These are phyloP conservation scores for Sula dactylatra DNA, from an alignment of 2,113 vertebrate species.

Conservation along the genomic window DNA sequence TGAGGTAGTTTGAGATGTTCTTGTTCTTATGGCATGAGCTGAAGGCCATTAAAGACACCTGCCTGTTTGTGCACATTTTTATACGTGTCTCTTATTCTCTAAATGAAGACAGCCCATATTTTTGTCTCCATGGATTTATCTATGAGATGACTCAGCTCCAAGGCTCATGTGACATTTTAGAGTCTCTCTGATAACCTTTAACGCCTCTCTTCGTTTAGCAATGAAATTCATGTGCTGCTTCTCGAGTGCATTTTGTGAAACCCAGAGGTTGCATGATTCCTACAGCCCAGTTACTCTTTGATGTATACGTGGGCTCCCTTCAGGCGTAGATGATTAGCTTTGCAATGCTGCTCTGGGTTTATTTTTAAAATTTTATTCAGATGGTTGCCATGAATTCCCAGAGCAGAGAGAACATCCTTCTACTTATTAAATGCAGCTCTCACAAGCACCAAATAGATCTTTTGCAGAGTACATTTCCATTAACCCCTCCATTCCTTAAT, in stretches of 20 bases:
- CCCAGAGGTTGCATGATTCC: neutral
- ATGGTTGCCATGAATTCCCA: conserved; percentile 36
- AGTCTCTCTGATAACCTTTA: neutral
- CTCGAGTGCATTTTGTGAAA: neutral
- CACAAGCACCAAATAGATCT: neutral
- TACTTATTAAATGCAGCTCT: neutral
- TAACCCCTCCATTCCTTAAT: neutral
- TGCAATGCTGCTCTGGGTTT: neutral
- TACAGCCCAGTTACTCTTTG: neutral
- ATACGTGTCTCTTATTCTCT: neutral
- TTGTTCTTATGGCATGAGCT: accelerated
- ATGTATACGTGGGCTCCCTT: neutral
- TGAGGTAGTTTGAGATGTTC: neutral
- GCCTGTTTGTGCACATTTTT: neutral
- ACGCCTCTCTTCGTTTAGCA: neutral
- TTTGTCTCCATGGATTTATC: neutral
- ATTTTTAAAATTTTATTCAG: conserved; percentile 29
- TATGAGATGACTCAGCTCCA: neutral
- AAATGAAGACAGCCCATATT: neutral
- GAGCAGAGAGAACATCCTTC: neutral
- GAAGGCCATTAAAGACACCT: neutral
- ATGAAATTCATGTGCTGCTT: neutral
- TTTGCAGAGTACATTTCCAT: neutral
- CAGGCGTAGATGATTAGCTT: neutral
- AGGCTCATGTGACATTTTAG: neutral